Evolutionary conservation across 2,113 vertebrate species (phyloP).

Genomic region (Psettodes erumei): DNA sequence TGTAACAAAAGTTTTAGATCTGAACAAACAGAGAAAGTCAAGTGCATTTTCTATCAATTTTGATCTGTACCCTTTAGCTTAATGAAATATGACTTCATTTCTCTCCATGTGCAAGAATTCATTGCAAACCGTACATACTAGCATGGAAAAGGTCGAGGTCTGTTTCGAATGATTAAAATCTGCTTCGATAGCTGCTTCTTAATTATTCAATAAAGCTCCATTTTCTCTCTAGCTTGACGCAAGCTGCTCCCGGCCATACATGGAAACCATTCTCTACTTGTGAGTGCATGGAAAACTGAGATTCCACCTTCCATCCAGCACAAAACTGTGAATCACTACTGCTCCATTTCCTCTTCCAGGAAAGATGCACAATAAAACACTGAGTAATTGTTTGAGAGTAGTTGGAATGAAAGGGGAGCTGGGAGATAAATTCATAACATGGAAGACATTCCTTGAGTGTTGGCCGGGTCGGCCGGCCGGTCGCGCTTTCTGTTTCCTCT

Average conservation of each 20-base stretch:
- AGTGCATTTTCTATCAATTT: neutral
- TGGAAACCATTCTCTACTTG: slow-evolving; percentile 7
- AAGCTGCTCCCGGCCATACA: neutral
- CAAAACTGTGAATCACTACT: slow-evolving; percentile 6
- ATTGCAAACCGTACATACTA: neutral
- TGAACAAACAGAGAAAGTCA: neutral
- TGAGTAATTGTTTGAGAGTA: neutral
- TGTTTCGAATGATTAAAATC: slow-evolving; percentile 20
- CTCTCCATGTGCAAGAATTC: neutral
- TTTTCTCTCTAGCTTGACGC: neutral
- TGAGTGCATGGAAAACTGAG: neutral
- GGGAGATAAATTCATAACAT: slow-evolving; percentile 19
- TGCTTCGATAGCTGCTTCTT: slow-evolving; percentile 23
- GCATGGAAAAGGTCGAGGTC: neutral
- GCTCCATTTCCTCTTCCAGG: neutral
- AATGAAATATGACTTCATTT: neutral
- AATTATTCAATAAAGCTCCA: slow-evolving; percentile 43
- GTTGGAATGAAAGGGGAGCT: slow-evolving; percentile 10
- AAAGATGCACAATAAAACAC: slow-evolving; percentile 22
- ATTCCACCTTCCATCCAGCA: slow-evolving; percentile 15
- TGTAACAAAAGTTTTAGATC: neutral
- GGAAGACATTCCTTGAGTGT: slow-evolving; percentile 11
- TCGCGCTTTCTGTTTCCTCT: slow-evolving; percentile 14
- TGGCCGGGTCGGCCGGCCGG: slow-evolving; percentile 13
- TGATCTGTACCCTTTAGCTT: neutral